Conservation (phyloP, 2,888 invertebrate species). For the Nemoura dubitans region DNA sequence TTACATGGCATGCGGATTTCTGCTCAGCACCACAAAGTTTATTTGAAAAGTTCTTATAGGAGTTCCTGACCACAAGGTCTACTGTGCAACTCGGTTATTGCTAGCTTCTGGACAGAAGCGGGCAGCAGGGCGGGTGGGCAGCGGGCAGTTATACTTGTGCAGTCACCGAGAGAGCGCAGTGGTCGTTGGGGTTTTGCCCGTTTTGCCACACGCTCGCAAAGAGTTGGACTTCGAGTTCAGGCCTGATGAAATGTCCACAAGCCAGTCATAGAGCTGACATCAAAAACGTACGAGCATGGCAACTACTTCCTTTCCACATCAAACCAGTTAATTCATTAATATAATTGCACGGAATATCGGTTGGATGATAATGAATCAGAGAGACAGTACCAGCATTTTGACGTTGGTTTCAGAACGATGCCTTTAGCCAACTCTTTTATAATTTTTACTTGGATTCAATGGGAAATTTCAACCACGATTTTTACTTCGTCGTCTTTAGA, state of each 20-base stretch:
- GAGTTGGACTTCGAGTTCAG: not conserved
- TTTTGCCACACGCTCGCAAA: not conserved
- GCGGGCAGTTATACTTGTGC: not conserved
- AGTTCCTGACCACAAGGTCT: constrained; percentile 5
- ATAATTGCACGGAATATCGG: not conserved
- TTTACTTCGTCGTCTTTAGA: not conserved
- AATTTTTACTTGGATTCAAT: not conserved
- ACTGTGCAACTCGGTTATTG: not conserved
- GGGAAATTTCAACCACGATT: not conserved
- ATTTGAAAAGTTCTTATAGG: not conserved
- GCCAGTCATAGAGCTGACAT: not conserved
- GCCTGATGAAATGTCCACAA: not conserved
- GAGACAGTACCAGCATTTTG: not conserved
- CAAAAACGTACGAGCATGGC: not conserved
- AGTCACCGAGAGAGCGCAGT: not conserved
- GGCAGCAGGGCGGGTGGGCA: not conserved
- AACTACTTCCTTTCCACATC: not conserved
- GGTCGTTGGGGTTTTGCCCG: not conserved
- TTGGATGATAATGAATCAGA: not conserved
- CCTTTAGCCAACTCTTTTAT: not conserved
- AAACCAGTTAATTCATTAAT: not conserved
- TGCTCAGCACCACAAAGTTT: not conserved
- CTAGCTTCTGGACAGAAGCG: not conserved
- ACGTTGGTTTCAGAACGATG: no score
- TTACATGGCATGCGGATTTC: not conserved